These are phyloP conservation scores for Pseudococcus jackbeardsleyi DNA, from an alignment of 2,888 invertebrate species.

Conservation along the genomic window DNA sequence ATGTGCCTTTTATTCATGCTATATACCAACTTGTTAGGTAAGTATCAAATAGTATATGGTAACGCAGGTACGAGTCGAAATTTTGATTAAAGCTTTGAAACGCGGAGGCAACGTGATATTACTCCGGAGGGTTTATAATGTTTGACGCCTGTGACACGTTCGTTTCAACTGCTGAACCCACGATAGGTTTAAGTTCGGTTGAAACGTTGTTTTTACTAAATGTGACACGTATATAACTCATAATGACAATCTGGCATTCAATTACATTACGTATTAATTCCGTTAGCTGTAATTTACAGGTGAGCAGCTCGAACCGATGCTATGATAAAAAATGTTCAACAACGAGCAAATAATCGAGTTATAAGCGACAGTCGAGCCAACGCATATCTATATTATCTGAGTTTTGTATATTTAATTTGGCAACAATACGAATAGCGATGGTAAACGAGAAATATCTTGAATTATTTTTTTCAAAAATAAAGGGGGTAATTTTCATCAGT, in stretches of 20 bases:
- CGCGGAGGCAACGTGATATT: conserved; percentile 15
- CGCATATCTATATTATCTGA: neutral
- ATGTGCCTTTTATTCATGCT: neutral
- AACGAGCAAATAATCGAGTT: neutral
- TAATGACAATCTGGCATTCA: conserved; percentile 30
- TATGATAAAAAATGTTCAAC: neutral
- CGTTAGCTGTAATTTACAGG: conserved; percentile 17
- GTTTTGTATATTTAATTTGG: too few relatives aligned
- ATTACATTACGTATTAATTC: conserved; percentile 20
- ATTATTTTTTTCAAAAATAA: too few relatives aligned
- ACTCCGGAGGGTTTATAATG: conserved; percentile 42
- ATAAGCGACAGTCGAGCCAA: neutral
- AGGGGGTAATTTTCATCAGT: too few relatives aligned
- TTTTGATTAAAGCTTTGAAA: conserved; percentile 52
- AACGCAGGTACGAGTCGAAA: neutral
- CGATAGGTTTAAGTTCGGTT: neutral
- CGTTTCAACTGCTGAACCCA: conserved; percentile 11
- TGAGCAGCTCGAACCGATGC: neutral
- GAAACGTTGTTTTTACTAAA: conserved; percentile 21
- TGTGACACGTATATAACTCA: conserved; percentile 16
- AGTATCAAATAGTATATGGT: neutral
- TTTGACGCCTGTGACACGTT: conserved; percentile 39
- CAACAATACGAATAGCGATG: too few relatives aligned
- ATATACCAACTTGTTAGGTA: neutral
- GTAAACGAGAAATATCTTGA: too few relatives aligned